These are phyloP conservation scores for Elgonia sp. DNA, from an alignment of 2,888 invertebrate species.

Conservation along the genomic window DNA sequence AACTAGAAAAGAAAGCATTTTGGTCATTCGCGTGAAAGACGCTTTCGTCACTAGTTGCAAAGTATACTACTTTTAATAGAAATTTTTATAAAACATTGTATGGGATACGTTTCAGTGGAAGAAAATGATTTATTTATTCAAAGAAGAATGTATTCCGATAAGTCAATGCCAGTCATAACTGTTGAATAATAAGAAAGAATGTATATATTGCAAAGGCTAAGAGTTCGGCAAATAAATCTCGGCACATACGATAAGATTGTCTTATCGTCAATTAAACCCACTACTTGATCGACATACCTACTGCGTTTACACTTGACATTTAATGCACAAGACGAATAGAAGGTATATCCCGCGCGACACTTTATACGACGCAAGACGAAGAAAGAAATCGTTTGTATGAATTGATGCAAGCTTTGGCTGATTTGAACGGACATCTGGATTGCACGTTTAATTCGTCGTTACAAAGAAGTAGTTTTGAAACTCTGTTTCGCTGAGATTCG, in stretches of 20 bases:
- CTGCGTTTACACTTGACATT: slow-evolving; percentile 64
- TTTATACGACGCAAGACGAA: slow-evolving; percentile 10
- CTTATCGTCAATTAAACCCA: slow-evolving; percentile 58
- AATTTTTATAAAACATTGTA: too few relatives aligned
- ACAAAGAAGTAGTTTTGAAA: slow-evolving; percentile 54
- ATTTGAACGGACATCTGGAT: slow-evolving; percentile 61
- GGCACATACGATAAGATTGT: slow-evolving; percentile 36
- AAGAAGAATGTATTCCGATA: not conserved
- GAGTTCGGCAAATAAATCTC: slow-evolving; percentile 55
- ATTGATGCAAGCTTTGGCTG: slow-evolving; percentile 44
- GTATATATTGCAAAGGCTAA: slow-evolving; percentile 44
- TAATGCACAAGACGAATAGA: slow-evolving; percentile 44
- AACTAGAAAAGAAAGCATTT: too few relatives aligned
- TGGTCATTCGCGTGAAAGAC: too few relatives aligned
- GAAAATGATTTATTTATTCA: too few relatives aligned
- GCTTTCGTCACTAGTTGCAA: too few relatives aligned
- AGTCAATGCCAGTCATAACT: slow-evolving; percentile 29
- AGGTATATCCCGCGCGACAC: slow-evolving; percentile 17
- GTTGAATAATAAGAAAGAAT: slow-evolving; percentile 23
- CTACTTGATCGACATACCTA: slow-evolving; percentile 38
- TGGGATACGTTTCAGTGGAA: too few relatives aligned
- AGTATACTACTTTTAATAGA: too few relatives aligned
- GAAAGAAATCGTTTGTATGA: slow-evolving; percentile 52
- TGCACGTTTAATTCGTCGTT: slow-evolving; percentile 47
- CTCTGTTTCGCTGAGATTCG: slow-evolving; percentile 42